Percentiles rank a stretch among this genome's conserved stretches.
Evolutionary conservation across 1,140 invertebrate species (phyloP).

Genomic region (Neelides sp.): DNA sequence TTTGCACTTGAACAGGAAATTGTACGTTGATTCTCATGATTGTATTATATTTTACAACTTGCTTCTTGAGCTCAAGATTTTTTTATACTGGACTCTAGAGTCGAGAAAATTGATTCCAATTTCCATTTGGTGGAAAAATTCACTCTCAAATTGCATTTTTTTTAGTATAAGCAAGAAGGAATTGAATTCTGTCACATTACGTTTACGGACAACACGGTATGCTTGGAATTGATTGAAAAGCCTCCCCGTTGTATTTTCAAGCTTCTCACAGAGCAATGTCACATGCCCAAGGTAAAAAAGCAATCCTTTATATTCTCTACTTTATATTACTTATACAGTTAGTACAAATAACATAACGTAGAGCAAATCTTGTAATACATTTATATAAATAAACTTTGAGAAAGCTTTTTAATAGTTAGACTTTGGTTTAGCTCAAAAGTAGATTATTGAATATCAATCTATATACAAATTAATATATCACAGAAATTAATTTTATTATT

Average conservation of each 20-base stretch:
- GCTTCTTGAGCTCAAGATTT: slow-evolving; percentile 11
- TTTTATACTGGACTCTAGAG: slow-evolving; percentile 1
- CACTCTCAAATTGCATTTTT: too few species aligned
- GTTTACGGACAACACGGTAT: slow-evolving; percentile 79
- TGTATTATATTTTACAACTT: slow-evolving; percentile 7
- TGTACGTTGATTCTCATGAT: slow-evolving; percentile 47
- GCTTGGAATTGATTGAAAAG: slow-evolving; percentile 79
- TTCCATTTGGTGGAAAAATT: slow-evolving; percentile 8
- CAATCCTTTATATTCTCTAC: neutral
- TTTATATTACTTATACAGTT: too few species aligned
- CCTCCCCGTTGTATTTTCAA: slow-evolving; percentile 78
- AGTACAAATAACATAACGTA: too few species aligned
- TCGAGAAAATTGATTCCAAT: slow-evolving; percentile 14
- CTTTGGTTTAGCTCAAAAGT: too few species aligned
- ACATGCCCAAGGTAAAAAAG: slow-evolving; percentile 74
- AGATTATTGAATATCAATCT: too few species aligned
- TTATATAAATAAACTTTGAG: too few species aligned
- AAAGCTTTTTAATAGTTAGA: neutral
- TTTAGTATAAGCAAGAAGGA: slow-evolving; percentile 71
- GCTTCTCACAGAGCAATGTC: slow-evolving; percentile 77
- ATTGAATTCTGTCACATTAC: slow-evolving; percentile 77
- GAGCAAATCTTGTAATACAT: too few species aligned
- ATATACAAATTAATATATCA: too few species aligned
- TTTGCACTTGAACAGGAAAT: slow-evolving; percentile 85
- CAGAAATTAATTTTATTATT: too few species aligned